Evolutionary conservation across 2,888 invertebrate species (phyloP).

Genomic region (Macropis europaea): DNA sequence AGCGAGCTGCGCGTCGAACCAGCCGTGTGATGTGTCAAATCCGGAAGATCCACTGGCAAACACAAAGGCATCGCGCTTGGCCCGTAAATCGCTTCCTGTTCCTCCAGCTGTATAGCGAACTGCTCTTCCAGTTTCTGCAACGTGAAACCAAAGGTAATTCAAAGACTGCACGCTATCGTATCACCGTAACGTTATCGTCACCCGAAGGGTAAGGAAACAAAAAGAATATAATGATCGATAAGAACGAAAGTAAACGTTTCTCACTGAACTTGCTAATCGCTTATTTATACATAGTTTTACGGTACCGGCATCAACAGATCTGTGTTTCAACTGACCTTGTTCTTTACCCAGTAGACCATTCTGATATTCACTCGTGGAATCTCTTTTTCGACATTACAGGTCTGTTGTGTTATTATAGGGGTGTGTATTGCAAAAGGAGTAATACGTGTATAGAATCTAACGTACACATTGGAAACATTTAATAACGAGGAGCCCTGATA

Average conservation of each 20-base stretch:
- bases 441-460: constrained; percentile 25
- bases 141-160: constrained; percentile 24
- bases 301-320: constrained; percentile 28
- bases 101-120: constrained; percentile 93
- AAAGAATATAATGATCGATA: background rate
- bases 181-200: too few species aligned
- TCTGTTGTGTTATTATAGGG: constrained; percentile 40
- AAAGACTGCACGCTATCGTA: background rate
- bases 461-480: constrained; percentile 46
- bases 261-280: too few species aligned
- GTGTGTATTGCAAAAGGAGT: constrained; percentile 31
- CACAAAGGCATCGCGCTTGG: constrained; percentile 81
- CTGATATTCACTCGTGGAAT: constrained; percentile 64
- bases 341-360: constrained; percentile 54
- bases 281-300: constrained; percentile 3
- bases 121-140: constrained; percentile 95
- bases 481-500: constrained; percentile 24
- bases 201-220: too few species aligned
- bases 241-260: background rate
- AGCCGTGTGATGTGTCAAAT: constrained; percentile 80
- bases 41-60: constrained; percentile 82
- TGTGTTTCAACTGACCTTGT: constrained; percentile 72
- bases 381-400: constrained; percentile 51
- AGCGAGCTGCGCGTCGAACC: constrained; percentile 84
- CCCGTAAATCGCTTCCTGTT: constrained; percentile 91